Percentiles rank a stretch among this genome's conserved stretches.
These are phyloP conservation scores for Amblyopsis rosae DNA, from an alignment of 2,113 vertebrate genomes.

Conservation along the genomic window DNA sequence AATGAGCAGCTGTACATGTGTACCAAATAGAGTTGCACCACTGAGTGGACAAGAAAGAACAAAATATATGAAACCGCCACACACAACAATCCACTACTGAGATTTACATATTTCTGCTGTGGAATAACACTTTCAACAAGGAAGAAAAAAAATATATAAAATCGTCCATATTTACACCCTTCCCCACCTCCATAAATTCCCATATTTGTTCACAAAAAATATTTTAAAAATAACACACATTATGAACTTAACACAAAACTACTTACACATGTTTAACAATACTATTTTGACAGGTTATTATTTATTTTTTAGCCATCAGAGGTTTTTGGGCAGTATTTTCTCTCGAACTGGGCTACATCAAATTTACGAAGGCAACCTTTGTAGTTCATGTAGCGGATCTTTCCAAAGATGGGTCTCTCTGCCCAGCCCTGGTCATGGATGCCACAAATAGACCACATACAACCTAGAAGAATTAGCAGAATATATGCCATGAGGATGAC, in stretches of 20 bases:
- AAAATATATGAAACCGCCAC: too few relatives aligned
- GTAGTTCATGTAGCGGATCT: conserved; percentile 93
- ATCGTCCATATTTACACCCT: background rate
- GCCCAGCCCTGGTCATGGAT: conserved; percentile 88
- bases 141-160: background rate
- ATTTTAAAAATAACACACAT: background rate
- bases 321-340: conserved; percentile 65
- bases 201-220: background rate
- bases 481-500: background rate
- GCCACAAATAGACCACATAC: conserved; percentile 91
- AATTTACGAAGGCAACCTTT: conserved; percentile 90
- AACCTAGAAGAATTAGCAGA: conserved; percentile 68
- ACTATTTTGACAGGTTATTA: too few relatives aligned
- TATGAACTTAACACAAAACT: background rate
- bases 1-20: too few relatives aligned
- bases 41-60: too few relatives aligned
- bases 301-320: conserved; percentile 18
- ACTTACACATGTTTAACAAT: too few relatives aligned
- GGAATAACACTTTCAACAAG: too few relatives aligned
- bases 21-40: too few relatives aligned
- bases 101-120: too few relatives aligned
- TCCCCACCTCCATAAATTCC: background rate
- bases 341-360: conserved; percentile 80
- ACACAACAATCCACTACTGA: too few relatives aligned
- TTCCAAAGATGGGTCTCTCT: conserved; percentile 83